phyloP scores from a whole-genome alignment of 2,888 invertebrate genomes.

The Acanthococcus lagerstroemiae region DNA sequence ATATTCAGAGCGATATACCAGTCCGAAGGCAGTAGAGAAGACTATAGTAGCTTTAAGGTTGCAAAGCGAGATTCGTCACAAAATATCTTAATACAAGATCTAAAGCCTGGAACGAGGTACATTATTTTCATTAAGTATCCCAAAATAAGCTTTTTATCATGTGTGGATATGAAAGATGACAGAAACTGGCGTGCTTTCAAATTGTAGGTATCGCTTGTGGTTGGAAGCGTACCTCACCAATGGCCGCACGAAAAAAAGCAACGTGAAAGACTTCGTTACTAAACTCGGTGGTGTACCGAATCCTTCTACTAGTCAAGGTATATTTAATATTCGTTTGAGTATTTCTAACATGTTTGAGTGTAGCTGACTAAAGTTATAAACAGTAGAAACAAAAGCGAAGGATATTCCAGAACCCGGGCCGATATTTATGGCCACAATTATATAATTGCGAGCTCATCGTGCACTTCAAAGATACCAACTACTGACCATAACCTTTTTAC shows the following conservation, averaged over 20 bases:
- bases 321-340: background rate
- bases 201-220: slow-evolving; percentile 68
- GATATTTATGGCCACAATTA: no score
- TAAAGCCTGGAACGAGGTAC: slow-evolving; percentile 61
- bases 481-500: no score
- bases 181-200: background rate
- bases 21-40: slow-evolving; percentile 62
- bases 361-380: background rate
- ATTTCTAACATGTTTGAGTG: background rate
- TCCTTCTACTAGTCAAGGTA: slow-evolving; percentile 48
- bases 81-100: slow-evolving; percentile 54
- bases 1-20: slow-evolving; percentile 78
- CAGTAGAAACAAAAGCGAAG: no score
- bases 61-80: slow-evolving; percentile 62
- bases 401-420: no score
- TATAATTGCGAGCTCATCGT: no score
- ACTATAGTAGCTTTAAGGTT: slow-evolving; percentile 61
- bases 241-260: slow-evolving; percentile 80
- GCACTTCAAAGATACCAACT: background rate
- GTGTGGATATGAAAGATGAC: background rate
- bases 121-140: background rate
- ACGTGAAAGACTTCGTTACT: slow-evolving; percentile 76
- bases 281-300: slow-evolving; percentile 55
- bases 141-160: background rate
- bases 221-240: slow-evolving; percentile 80